phyloP scores from a whole-genome alignment of 64 coral and sea anemone genomes.

The Acropora tenuis region DNA sequence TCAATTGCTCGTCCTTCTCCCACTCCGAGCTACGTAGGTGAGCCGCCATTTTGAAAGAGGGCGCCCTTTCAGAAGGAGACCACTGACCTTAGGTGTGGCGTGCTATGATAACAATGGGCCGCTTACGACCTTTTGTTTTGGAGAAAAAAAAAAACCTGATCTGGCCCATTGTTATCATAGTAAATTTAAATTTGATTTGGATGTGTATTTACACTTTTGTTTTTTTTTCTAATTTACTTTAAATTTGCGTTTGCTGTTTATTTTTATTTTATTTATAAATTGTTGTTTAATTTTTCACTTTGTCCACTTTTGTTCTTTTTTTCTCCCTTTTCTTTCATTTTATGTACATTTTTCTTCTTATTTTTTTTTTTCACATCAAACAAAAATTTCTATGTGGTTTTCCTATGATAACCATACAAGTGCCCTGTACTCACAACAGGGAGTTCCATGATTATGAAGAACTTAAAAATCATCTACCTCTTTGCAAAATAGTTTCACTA shows the following conservation, averaged over 20 bases:
- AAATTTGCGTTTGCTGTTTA: not conserved
- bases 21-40: constrained; percentile 15
- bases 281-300: not conserved
- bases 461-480: not conserved
- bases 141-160: not conserved
- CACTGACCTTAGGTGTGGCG: constrained; percentile 30
- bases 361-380: not conserved
- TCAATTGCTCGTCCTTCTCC: constrained; percentile 31
- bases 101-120: constrained; percentile 27
- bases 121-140: constrained; percentile 16
- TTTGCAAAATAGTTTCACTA: not conserved
- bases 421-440: too few relatives aligned
- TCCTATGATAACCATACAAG: not conserved
- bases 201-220: not conserved
- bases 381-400: not conserved
- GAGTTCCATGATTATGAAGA: not conserved
- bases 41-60: constrained; percentile 30
- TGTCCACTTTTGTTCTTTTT: too few relatives aligned
- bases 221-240: not conserved
- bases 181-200: constrained; percentile 3
- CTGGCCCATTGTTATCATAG: constrained; percentile 37
- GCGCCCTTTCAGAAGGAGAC: not conserved
- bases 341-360: not conserved
- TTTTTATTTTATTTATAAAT: not conserved
- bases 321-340: not conserved